Evolutionary conservation across 2,888 invertebrate species (phyloP).

Genomic region (Scaptodrosophila latifasciaeformis): DNA sequence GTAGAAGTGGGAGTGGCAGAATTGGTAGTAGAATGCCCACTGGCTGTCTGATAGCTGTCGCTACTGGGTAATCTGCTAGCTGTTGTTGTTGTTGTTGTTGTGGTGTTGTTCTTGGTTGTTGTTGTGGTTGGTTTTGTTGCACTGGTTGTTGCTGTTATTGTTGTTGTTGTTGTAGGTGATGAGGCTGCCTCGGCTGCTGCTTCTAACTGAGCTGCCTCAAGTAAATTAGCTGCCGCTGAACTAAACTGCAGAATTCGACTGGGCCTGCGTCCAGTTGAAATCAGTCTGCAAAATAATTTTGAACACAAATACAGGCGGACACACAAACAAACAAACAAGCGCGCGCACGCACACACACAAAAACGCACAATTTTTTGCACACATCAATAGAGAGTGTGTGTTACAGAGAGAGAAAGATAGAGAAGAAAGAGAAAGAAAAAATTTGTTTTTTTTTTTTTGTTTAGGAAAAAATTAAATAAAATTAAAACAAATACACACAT

Average conservation of each 20-base stretch:
- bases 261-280: constrained; percentile 75
- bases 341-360: background rate
- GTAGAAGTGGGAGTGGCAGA: constrained; percentile 19
- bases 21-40: constrained; percentile 8
- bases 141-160: constrained; percentile 33
- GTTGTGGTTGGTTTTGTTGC: background rate
- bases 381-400: too few relatives aligned
- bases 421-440: constrained; percentile 5
- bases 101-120: constrained; percentile 26
- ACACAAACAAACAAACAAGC: constrained; percentile 19
- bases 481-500: background rate
- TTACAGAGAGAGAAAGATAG: too few relatives aligned
- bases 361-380: background rate
- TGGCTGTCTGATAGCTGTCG: background rate
- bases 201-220: constrained; percentile 42
- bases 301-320: constrained; percentile 24
- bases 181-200: constrained; percentile 17
- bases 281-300: constrained; percentile 71
- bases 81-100: constrained; percentile 17
- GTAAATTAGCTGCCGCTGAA: constrained; percentile 61
- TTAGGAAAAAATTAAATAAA: constrained; percentile 6
- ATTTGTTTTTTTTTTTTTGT: too few relatives aligned
- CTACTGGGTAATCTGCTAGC: background rate
- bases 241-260: constrained; percentile 73
- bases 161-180: constrained; percentile 35